Evolutionary conservation across 1,140 invertebrate species (phyloP).

Genomic region (Cryptotermes secundus): DNA sequence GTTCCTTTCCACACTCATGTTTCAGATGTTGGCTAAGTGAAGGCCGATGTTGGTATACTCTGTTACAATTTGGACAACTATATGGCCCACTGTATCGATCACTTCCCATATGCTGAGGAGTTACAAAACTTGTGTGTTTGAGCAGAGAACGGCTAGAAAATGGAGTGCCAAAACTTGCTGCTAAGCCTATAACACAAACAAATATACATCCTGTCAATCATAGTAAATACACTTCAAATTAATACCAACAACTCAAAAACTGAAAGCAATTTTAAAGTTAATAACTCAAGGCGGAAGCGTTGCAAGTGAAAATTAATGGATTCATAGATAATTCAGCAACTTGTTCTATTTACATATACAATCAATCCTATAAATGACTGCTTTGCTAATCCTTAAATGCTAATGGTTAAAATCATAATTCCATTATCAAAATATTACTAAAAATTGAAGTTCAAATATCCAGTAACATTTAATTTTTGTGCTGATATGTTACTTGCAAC

Average conservation of each 20-base stretch:
- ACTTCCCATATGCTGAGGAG: not conserved
- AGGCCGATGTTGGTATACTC: slow-evolving; percentile 2
- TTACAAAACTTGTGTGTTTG: not conserved
- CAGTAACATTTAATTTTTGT: too few species aligned
- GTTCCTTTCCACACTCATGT: slow-evolving; percentile 45
- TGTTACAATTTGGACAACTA: not conserved
- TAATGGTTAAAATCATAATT: too few species aligned
- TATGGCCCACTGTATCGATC: slow-evolving; percentile 10
- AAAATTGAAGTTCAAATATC: too few species aligned
- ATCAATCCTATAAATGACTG: too few species aligned
- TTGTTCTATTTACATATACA: too few species aligned
- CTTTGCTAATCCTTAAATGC: too few species aligned
- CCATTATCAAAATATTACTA: too few species aligned
- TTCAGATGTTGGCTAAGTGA: slow-evolving; percentile 36
- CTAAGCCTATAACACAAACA: not conserved
- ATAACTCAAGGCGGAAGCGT: not conserved
- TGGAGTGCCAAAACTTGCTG: not conserved
- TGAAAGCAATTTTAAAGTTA: not conserved
- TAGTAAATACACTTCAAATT: not conserved
- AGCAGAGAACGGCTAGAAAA: not conserved
- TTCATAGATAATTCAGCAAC: too few species aligned
- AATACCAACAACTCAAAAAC: not conserved
- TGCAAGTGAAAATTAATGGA: too few species aligned
- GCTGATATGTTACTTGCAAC: too few species aligned
- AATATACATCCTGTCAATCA: not conserved